Conservation (phyloP, 2,113 vertebrate genomes). For the Crotalus tigris region DNA sequence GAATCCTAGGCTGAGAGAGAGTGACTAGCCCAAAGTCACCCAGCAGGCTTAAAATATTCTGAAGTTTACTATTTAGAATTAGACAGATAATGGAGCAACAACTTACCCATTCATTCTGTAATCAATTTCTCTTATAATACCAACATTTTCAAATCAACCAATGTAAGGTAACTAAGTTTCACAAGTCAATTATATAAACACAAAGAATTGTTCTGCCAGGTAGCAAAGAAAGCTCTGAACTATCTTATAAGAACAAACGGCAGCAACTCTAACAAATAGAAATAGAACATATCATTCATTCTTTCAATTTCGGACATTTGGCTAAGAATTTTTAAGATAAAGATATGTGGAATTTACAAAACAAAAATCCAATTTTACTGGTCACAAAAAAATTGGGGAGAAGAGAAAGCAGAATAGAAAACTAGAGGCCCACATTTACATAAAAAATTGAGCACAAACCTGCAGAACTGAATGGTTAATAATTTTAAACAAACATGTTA, state of each 20-base stretch:
- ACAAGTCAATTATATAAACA: neutral
- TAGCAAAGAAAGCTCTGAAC: neutral
- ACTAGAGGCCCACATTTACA: neutral
- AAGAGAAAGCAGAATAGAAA: neutral
- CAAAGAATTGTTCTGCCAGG: neutral
- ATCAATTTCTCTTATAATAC: neutral
- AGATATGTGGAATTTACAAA: conserved; percentile 1
- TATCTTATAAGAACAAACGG: neutral
- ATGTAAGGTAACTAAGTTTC: neutral
- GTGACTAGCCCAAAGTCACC: neutral
- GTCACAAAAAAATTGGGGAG: neutral
- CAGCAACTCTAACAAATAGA: neutral
- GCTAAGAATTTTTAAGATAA: conserved; percentile 13
- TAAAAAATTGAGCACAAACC: neutral
- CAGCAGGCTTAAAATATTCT: neutral
- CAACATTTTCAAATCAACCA: neutral
- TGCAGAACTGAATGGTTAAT: neutral
- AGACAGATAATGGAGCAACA: neutral
- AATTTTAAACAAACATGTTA: neutral
- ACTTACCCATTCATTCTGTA: neutral
- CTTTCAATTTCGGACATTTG: neutral
- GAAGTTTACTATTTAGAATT: neutral
- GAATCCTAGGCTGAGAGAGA: neutral
- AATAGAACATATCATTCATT: neutral
- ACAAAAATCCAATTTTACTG: neutral